These are phyloP conservation scores for Ladona fulva DNA, from an alignment of 1,140 invertebrate genomes.

Conservation along the genomic window DNA sequence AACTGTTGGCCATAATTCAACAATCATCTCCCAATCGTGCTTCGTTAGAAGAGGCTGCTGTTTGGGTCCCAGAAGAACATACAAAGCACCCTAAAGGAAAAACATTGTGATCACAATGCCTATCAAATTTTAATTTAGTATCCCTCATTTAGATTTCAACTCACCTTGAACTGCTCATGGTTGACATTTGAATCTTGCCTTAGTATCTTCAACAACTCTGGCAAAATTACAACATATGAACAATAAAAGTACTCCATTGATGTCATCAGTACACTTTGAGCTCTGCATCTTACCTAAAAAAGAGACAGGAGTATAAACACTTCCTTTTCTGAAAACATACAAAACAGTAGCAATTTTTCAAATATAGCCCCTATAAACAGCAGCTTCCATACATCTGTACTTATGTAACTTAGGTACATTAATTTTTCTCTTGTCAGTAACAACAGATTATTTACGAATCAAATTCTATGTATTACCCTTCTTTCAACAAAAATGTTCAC, in stretches of 20 bases:
- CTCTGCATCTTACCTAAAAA: constrained; percentile 47
- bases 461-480: too few species aligned
- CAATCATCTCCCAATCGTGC: constrained; percentile 65
- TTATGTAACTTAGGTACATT: too few species aligned
- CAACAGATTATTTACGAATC: too few species aligned
- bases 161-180: constrained; percentile 63
- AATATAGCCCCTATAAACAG: too few species aligned
- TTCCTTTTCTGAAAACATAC: too few species aligned
- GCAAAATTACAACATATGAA: constrained; percentile 48
- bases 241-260: constrained; percentile 45
- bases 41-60: constrained; percentile 51
- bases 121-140: neutral
- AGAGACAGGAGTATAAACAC: neutral
- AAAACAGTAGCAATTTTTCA: too few species aligned
- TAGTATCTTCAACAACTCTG: constrained; percentile 50
- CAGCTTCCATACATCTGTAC: too few species aligned
- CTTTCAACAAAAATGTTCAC: too few species aligned
- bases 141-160: neutral
- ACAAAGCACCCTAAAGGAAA: constrained; percentile 56
- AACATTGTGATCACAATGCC: constrained; percentile 18
- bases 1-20: constrained; percentile 63
- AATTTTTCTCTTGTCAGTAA: too few species aligned
- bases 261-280: constrained; percentile 50
- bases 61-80: constrained; percentile 60
- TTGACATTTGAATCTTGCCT: constrained; percentile 45